A percentile compares a stretch with the other conserved stretches of the same genome.
phyloP scores from a whole-genome alignment of 2,797 vertebrate species.

The Cirrhinus molitorella region DNA sequence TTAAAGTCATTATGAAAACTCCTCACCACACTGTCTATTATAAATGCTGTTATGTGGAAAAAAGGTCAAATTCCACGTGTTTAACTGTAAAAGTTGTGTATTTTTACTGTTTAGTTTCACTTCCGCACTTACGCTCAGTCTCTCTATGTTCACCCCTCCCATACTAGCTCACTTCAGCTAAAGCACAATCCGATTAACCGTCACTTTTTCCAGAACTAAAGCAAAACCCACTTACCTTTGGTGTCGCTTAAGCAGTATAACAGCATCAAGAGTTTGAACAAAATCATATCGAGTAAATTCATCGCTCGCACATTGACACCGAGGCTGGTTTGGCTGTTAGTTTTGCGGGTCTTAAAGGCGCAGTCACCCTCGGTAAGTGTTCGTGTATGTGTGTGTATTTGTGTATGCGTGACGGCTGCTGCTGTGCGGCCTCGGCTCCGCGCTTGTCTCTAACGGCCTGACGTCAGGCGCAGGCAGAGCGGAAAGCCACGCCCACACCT shows the following conservation, averaged over 20 bases:
- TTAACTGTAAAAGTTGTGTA: conserved; percentile 27
- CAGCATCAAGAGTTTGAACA: conserved; percentile 69
- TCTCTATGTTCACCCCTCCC: conserved; percentile 32
- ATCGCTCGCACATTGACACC: conserved; percentile 57
- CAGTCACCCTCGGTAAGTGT: conserved; percentile 60
- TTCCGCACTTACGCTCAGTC: conserved; percentile 47
- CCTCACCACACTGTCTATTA: neutral
- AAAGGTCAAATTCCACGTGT: neutral
- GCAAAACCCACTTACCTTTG: conserved; percentile 72
- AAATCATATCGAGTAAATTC: conserved; percentile 72
- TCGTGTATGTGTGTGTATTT: neutral
- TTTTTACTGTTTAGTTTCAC: conserved; percentile 39
- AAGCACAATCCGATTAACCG: conserved; percentile 51
- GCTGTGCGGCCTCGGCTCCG: conserved; percentile 40
- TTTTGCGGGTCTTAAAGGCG: conserved; percentile 70
- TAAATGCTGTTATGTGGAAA: neutral
- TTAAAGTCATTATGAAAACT: neutral
- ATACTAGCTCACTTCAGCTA: conserved; percentile 46
- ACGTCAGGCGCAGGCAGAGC: conserved; percentile 62
- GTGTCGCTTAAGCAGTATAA: conserved; percentile 70
- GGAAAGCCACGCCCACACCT: conserved; percentile 27
- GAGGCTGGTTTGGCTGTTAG: conserved; percentile 61
- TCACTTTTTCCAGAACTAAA: conserved; percentile 60
- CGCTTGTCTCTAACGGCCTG: conserved; percentile 56
- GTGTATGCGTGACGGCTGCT: conserved; percentile 28